phyloP scores from a whole-genome alignment of 2,797 vertebrate species.

The Masticophis lateralis region DNA sequence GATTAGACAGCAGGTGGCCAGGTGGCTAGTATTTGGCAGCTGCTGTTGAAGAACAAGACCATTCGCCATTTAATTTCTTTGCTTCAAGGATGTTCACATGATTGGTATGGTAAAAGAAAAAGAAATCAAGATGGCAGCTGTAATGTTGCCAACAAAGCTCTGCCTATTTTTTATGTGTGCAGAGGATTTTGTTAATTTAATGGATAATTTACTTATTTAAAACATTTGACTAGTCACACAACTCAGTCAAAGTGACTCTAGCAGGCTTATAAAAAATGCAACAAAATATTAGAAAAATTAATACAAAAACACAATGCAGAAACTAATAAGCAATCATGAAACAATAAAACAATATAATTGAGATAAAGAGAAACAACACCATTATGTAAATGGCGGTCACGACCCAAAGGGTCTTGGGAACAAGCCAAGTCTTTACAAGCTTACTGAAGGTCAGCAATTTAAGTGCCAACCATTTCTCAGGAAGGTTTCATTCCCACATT shows the following conservation, averaged over 20 bases:
- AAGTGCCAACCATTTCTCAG: neutral
- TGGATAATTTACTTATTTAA: neutral
- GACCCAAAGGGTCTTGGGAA: neutral
- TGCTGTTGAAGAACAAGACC: slow-evolving; percentile 47
- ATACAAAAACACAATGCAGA: neutral
- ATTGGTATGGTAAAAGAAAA: neutral
- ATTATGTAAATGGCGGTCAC: neutral
- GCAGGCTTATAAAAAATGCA: neutral
- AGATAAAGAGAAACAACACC: neutral
- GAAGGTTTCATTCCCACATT: neutral
- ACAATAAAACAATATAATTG: neutral
- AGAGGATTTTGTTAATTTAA: neutral
- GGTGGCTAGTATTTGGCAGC: slow-evolving; percentile 35
- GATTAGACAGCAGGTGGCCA: slow-evolving; percentile 35
- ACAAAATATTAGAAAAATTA: neutral
- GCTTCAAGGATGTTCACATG: neutral
- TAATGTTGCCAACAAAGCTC: neutral
- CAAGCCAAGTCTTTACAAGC: neutral
- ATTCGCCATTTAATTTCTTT: neutral
- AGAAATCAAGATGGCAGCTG: neutral
- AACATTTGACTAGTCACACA: neutral
- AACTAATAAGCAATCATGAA: neutral
- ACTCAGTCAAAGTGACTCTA: neutral
- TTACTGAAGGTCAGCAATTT: neutral
- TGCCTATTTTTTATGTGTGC: neutral